Evolutionary conservation across 2,888 invertebrate species (phyloP).

Genomic region (Hirtodrosophila histrioides): DNA sequence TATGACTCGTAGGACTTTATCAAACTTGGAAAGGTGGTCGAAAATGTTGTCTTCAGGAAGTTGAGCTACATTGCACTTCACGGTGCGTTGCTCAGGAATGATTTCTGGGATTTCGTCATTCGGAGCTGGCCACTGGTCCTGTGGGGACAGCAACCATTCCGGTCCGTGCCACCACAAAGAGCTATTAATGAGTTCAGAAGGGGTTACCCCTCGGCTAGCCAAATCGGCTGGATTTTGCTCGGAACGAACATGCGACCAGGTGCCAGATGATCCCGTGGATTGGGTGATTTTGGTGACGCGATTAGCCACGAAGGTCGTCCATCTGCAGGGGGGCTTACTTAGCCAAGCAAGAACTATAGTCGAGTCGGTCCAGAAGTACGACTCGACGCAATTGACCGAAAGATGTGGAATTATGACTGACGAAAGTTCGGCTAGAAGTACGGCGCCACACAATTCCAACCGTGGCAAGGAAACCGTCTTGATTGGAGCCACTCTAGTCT

Average conservation of each 20-base stretch:
- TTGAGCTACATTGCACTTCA: too few relatives aligned
- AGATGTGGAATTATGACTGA: neutral
- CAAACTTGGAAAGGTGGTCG: too few relatives aligned
- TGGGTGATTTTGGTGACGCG: neutral
- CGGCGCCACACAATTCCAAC: slow-evolving; percentile 28
- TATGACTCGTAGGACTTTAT: too few relatives aligned
- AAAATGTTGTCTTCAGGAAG: too few relatives aligned
- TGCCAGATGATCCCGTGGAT: neutral
- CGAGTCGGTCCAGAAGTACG: neutral
- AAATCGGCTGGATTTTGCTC: neutral
- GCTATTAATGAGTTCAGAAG: too few relatives aligned
- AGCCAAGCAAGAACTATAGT: slow-evolving; percentile 4
- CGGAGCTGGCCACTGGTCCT: too few relatives aligned
- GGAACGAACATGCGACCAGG: slow-evolving; percentile 1
- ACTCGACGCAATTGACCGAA: neutral
- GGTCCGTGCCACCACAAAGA: too few relatives aligned
- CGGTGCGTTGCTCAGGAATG: too few relatives aligned
- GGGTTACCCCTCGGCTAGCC: neutral
- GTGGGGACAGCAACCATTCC: too few relatives aligned
- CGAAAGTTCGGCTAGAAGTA: slow-evolving; percentile 10
- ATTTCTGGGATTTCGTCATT: too few relatives aligned
- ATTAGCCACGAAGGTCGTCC: slow-evolving; percentile 15
- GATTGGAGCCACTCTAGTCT: slow-evolving; percentile 13
- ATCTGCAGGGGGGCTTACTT: neutral
- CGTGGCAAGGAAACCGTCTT: slow-evolving; percentile 21